Conservation (phyloP, 1,140 invertebrate genomes). For the Rhopalosiphum maidis region DNA sequence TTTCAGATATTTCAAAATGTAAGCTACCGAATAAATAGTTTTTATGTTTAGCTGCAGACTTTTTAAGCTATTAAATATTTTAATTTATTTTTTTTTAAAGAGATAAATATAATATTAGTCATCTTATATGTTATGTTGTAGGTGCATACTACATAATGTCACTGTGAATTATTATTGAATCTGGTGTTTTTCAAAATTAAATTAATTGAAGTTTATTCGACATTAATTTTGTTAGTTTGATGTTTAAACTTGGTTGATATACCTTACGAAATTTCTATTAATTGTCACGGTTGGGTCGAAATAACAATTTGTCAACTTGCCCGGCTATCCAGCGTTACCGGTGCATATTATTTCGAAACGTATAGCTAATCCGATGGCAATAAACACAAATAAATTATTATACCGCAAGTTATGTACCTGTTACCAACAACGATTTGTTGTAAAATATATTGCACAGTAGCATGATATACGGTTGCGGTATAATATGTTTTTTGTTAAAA, state of each 20-base stretch:
- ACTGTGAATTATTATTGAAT: not conserved
- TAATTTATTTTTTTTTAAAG: too few species aligned
- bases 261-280: not conserved
- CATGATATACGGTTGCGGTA: not conserved
- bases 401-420: not conserved
- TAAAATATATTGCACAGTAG: not conserved
- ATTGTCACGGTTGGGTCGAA: not conserved
- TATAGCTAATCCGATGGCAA: not conserved
- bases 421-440: not conserved
- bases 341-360: not conserved
- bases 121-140: too few species aligned
- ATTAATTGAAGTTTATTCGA: not conserved
- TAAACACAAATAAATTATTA: conserved; percentile 19
- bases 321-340: not conserved
- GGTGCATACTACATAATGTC: not conserved
- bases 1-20: too few species aligned
- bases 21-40: too few species aligned
- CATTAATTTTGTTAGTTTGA: not conserved
- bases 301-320: not conserved
- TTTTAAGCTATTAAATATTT: too few species aligned
- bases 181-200: not conserved
- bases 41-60: too few species aligned
- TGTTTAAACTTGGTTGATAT: not conserved
- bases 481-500: conserved; percentile 10
- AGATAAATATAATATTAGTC: too few species aligned